Percentiles rank a stretch among this genome's conserved stretches.
These are phyloP conservation scores for Tadarida brasiliensis DNA, from an alignment of 2,797 vertebrate species.

Conservation along the genomic window DNA sequence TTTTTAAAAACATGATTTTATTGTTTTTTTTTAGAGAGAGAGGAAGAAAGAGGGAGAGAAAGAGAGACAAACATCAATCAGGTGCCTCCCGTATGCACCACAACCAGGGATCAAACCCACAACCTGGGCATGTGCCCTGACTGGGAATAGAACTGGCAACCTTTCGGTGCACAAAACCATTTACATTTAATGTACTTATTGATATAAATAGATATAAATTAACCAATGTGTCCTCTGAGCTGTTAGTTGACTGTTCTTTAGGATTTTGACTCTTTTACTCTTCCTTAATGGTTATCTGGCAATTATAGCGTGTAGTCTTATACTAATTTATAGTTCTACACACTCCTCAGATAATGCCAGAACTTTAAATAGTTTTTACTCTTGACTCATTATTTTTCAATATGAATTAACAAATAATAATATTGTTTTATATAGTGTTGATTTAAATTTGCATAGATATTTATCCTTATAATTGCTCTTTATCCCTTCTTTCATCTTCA, in stretches of 20 bases:
- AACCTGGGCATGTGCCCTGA: neutral
- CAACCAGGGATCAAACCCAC: too few species aligned
- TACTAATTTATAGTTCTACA: slow-evolving; percentile 22
- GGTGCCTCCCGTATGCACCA: too few species aligned
- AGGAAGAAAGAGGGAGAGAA: too few species aligned
- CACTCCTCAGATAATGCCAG: neutral
- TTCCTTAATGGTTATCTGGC: neutral
- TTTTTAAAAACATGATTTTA: too few species aligned
- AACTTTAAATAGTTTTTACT: slow-evolving; percentile 27
- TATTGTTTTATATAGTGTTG: neutral
- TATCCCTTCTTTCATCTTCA: neutral
- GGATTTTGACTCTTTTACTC: neutral
- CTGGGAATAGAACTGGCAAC: neutral
- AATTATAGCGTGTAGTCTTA: neutral
- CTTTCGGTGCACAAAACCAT: neutral
- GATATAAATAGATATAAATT: slow-evolving; percentile 2
- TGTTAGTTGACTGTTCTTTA: neutral
- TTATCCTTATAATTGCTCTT: neutral
- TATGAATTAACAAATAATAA: neutral
- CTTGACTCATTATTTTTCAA: neutral
- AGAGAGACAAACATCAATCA: too few species aligned
- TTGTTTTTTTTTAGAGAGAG: too few species aligned
- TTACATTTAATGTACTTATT: slow-evolving; percentile 50
- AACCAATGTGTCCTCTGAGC: neutral
- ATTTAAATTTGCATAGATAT: slow-evolving; percentile 5